Conservation (phyloP, 2,113 vertebrate genomes). For the Pavo muticus region DNA sequence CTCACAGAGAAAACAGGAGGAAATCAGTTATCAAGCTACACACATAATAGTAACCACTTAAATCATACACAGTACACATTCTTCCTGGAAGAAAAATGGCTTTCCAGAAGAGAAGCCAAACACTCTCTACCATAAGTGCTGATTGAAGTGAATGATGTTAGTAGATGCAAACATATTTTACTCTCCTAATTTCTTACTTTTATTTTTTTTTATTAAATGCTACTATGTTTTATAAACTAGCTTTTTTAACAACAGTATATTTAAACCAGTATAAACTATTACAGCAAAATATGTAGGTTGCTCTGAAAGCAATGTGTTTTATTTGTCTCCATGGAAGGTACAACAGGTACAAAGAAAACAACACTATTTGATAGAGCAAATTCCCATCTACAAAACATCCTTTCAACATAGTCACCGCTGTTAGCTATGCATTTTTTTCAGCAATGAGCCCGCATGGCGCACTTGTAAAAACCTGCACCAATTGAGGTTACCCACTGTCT, state of each 20-base stretch:
- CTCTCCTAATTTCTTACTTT: not conserved
- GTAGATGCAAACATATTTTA: not conserved
- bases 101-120: not conserved
- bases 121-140: accelerated
- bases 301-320: not conserved
- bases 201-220: not conserved
- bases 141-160: not conserved
- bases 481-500: not conserved
- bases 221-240: not conserved
- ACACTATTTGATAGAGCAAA: not conserved
- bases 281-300: not conserved
- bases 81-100: not conserved
- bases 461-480: not conserved
- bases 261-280: not conserved
- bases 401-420: too few species aligned
- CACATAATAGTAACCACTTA: not conserved
- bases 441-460: not conserved
- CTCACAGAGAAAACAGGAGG: not conserved
- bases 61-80: not conserved
- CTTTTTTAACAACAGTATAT: not conserved
- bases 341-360: not conserved
- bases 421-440: not conserved
- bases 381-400: not conserved
- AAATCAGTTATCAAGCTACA: not conserved
- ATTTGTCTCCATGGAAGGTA: not conserved